Percentiles rank a stretch among this genome's conserved stretches.
Evolutionary conservation across 1,140 invertebrate species (phyloP).

Genomic region (Diorhabda elongata): DNA sequence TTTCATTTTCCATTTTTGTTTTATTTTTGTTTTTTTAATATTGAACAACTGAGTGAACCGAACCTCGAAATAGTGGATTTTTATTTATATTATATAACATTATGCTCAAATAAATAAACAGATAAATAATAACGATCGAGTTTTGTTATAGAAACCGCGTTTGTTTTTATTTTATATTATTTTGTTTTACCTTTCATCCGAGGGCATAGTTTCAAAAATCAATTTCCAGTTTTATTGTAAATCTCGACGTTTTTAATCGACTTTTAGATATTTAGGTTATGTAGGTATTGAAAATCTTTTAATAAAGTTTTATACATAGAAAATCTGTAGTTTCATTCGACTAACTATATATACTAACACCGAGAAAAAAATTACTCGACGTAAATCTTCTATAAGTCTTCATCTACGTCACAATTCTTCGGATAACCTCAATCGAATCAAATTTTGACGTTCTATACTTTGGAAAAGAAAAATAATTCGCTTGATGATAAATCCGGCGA

Average conservation of each 20-base stretch:
- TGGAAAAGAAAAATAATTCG: no score
- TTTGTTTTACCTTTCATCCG: constrained; percentile 25
- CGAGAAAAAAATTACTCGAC: not conserved
- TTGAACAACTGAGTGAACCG: constrained; percentile 37
- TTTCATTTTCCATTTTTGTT: constrained; percentile 6
- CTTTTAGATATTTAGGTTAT: constrained; percentile 22
- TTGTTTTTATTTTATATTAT: constrained; percentile 32
- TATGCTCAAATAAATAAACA: constrained; percentile 32
- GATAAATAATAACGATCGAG: constrained; percentile 19
- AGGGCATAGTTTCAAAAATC: no score
- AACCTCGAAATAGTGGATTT: constrained; percentile 29
- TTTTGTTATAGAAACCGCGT: constrained; percentile 34
- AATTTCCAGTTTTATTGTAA: not conserved
- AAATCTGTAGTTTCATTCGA: no score
- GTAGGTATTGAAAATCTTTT: constrained; percentile 37
- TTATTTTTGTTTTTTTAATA: not conserved
- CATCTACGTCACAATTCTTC: no score
- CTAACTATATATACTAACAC: not conserved
- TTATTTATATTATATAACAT: constrained; percentile 27
- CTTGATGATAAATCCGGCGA: no score
- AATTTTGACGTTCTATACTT: no score
- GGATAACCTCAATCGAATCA: no score
- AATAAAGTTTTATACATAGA: constrained; percentile 44
- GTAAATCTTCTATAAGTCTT: no score
- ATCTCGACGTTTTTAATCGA: constrained; percentile 11